Evolutionary conservation across 2,888 invertebrate species (phyloP), one percentile per base, ranked within the genome.

Genomic region (Epinotia bilunana): DNA sequence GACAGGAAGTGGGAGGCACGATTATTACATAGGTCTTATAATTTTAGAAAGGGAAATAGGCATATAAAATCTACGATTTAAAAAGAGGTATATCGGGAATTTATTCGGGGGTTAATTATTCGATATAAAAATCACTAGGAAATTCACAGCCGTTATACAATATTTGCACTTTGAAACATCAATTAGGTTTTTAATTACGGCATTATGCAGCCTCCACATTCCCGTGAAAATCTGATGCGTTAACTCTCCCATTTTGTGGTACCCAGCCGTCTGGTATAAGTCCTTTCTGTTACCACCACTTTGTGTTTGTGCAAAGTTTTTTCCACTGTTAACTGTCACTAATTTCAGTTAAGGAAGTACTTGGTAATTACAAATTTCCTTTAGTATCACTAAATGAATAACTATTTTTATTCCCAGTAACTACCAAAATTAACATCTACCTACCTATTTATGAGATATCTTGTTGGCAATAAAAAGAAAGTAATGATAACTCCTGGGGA

Each of bases 121-220:
- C 43, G 57, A 79, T 81, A 63, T 67, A 57, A 88, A 88, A 88
- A 88, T 87, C 84, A 90, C 87, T 84, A 84, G 76, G 78, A 83
- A 79, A 81, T 84, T 90, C 90, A 90, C 91, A 91, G 90, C 90
- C 90, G 84, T 84, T 75, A 81, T 78, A 83, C 78, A 83, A 79
- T 79, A 80, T 86, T 89, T 88, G 87, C 83, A 90, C 88, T 87
- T 82, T 84, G 74, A 60, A 76, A 73, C 61, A 57, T 74, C 58
- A 61, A 60, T 61, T 33, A 78, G 58, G 58, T 23, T 58, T 60
- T 63, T 43, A 49, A 68, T 57, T 67, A 71, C 75, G 71, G 65
- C 75, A 33, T 67, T 46, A 70, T 28, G 28, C 4, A 28, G 46
- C 46, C 18, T 33, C n/a, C 18, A 61, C 46, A 61, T 43, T 60